Evolutionary conservation across 2,113 vertebrate genomes (phyloP), one percentile per base, ranked within the genome.

Genomic region (Oncorhynchus nerka): DNA sequence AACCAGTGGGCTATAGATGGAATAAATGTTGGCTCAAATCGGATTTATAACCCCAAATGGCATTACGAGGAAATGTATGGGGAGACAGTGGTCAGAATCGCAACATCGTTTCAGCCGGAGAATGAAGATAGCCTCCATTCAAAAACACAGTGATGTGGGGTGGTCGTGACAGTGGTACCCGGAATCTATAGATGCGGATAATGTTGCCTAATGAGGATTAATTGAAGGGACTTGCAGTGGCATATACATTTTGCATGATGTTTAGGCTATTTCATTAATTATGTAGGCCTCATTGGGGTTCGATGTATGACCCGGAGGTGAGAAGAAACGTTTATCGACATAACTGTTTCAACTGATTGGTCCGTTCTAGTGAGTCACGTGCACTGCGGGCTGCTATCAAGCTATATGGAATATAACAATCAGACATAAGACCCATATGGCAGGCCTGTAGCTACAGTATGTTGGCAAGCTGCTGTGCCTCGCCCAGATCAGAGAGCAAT

Each of bases 361-460:
- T 81, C 74, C 80, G 81, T 72, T 85, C 75, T 4, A 51, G 20
- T 69, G 83, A 79, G 90, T 93, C 93, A 94, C 92, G 92, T 94
- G 93, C 66, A 87, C 80, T 75, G 39, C 39, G 39, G 39, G 39
- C 39, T 45, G 3, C 39, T 45, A 11, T 82, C 73, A 82, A 70
- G 51, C 81, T 71, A 81, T 86, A 85, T 86, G 75, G 81, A 82
- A 88, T 85, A 67, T 59, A 79, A 78, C 67, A 80, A 61, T 85
- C 80, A 83, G 75, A 79, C 70, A 68, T 74, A 75, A 67, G 77
- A 73, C 30, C 81, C 68, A 70, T 82, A 12, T 67, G 76, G 24
- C 11, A 68, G 62, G 28, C 45, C 76, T 55, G 51, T 55, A 55
- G 51, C 45, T 51, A 65, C 22, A 45, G 67, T 74, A 45, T 79